phyloP scores from a whole-genome alignment of 2,113 vertebrate species.

The Bambusicola thoracicus region DNA sequence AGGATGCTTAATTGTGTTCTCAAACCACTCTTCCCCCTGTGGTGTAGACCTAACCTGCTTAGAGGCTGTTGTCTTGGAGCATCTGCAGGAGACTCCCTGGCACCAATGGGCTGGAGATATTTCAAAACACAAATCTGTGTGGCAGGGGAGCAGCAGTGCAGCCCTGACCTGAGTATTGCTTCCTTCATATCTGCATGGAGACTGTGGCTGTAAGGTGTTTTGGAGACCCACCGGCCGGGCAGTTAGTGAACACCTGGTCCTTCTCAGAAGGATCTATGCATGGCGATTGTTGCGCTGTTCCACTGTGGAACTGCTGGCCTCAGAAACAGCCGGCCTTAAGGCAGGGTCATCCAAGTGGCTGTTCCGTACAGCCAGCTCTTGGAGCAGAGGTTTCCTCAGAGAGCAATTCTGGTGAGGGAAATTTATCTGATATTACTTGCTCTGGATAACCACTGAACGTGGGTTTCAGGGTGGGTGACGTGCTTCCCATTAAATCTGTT shows the following conservation, averaged over 20 bases:
- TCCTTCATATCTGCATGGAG: not conserved
- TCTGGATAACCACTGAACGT: not conserved
- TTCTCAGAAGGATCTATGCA: not conserved
- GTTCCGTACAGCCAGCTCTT: not conserved
- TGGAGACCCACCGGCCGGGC: not conserved
- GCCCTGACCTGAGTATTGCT: not conserved
- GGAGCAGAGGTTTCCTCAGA: conserved; percentile 15
- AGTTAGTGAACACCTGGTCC: not conserved
- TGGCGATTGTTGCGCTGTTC: not conserved
- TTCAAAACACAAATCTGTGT: not conserved
- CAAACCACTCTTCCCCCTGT: not conserved
- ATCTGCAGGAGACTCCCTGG: not conserved
- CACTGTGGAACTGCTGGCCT: not conserved
- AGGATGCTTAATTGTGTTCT: not conserved
- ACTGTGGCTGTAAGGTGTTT: not conserved
- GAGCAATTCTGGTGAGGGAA: not conserved
- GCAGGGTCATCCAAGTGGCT: conserved; percentile 1
- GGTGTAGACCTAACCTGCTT: not conserved
- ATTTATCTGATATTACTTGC: not conserved
- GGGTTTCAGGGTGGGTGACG: not conserved
- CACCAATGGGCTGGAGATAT: not conserved
- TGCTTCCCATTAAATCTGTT: conserved; percentile 18
- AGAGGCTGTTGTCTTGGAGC: not conserved
- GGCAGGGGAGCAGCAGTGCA: fast-evolving
- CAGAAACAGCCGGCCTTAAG: not conserved